Percentiles rank a stretch among this genome's conserved stretches.
Conservation (phyloP, 1,140 invertebrate genomes). For the Ostrea denselamellosa region DNA sequence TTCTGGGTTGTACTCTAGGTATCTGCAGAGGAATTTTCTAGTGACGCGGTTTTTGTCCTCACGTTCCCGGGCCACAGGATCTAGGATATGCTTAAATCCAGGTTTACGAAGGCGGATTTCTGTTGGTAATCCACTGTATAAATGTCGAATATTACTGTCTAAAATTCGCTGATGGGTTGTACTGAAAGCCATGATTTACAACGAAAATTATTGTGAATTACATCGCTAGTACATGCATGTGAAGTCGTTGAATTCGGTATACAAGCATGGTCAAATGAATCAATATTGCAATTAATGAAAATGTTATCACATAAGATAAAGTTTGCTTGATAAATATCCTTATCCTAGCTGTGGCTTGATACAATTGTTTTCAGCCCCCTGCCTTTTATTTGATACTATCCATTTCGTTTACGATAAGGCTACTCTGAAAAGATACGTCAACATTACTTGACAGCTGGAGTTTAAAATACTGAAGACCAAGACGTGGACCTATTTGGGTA, state of each 20-base stretch:
- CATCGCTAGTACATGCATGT: background rate
- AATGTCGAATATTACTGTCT: slow-evolving; percentile 50
- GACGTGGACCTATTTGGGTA: background rate
- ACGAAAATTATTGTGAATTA: background rate
- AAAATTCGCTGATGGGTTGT: slow-evolving; percentile 49
- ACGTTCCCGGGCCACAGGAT: background rate
- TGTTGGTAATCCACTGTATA: slow-evolving; percentile 50
- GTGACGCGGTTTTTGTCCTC: slow-evolving; percentile 36
- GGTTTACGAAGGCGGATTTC: slow-evolving; percentile 38
- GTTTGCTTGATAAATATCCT: background rate
- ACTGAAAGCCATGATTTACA: slow-evolving; percentile 41
- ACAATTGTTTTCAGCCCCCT: slow-evolving; percentile 9
- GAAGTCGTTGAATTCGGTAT: background rate
- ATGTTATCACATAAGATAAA: background rate
- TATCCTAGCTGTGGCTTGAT: background rate
- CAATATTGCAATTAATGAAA: background rate
- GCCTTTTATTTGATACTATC: background rate
- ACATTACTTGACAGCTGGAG: background rate
- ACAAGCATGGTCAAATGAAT: background rate
- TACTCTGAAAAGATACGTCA: background rate
- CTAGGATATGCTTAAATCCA: slow-evolving; percentile 35
- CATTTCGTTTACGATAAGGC: slow-evolving; percentile 10
- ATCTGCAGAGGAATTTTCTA: background rate
- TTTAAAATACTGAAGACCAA: slow-evolving; percentile 1
- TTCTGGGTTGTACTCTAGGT: slow-evolving; percentile 50